A percentile compares a stretch with the other conserved stretches of the same genome.
Conservation (phyloP, 2,797 vertebrate species). For the Kryptolebias ocellatus region DNA sequence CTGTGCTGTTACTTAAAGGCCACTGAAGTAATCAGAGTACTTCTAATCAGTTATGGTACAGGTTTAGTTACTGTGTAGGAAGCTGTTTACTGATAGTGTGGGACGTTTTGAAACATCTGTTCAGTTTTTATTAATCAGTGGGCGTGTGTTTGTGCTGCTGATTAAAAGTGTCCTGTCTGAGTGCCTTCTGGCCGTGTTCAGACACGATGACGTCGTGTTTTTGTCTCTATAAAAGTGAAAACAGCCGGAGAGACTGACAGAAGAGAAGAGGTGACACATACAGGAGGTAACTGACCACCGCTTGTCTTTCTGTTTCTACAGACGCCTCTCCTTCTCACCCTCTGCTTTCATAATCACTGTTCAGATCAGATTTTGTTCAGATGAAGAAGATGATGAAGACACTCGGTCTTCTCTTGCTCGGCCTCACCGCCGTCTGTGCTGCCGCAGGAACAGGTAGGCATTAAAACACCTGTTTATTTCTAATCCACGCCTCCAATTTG, state of each 20-base stretch:
- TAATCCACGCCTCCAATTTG: too few species aligned
- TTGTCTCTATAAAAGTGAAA: constrained; percentile 50
- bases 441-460: constrained; percentile 51
- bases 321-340: neutral
- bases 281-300: constrained; percentile 16
- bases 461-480: neutral
- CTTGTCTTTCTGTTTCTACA: neutral
- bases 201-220: constrained; percentile 3
- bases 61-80: constrained; percentile 27
- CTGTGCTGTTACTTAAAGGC: neutral
- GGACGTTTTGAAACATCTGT: constrained; percentile 39
- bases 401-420: constrained; percentile 36
- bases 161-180: constrained; percentile 48
- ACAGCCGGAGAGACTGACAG: neutral
- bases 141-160: constrained; percentile 43
- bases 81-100: constrained; percentile 47
- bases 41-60: constrained; percentile 2
- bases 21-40: neutral
- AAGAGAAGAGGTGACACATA: constrained; percentile 16
- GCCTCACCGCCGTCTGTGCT: constrained; percentile 16
- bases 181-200: neutral
- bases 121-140: constrained; percentile 43
- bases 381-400: constrained; percentile 35
- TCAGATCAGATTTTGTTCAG: neutral
- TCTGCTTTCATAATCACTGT: neutral